Evolutionary conservation across 2,797 vertebrate genomes (phyloP), one percentile per base, ranked within the genome.

Genomic region (Emydoidea blandingii): DNA sequence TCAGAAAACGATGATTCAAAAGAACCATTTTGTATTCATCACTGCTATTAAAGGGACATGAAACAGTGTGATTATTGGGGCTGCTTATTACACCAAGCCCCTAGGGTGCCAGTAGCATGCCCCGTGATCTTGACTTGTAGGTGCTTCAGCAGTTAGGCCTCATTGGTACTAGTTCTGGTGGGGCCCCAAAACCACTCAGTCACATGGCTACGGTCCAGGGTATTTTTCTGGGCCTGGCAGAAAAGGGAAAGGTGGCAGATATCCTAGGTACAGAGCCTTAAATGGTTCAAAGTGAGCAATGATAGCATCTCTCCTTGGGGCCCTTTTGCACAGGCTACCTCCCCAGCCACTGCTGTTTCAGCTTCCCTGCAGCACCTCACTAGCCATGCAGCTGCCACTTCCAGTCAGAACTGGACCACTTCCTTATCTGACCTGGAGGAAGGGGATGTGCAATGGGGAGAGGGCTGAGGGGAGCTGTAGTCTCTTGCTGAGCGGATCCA

Each of bases 11-110:
- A 79, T 54, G 53, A 34, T 62, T 93, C n/a, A 74, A 50, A 62
- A 72, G 91, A 57, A 37, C 49, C 62, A 4, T 41, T 94, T 79
- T 37, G 2, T 90, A 29, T 91, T 90, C 12, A 5, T n/a, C 88
- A 56, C 47, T 94, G n/a, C 56, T 72, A 44, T 91, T 92, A 91
- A 87, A 96, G 92, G 44, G 37, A 83, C 79, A 76, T 23, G n/a
- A 68, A 68, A 37, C 10, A 37, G n/a, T 21, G 18, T 68, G 9
- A 37, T 37, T 37, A 23, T n/a, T 68, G n/a, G 65, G n/a, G 18
- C 19, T 68, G 65, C 19, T 68, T 37, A 37, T 37, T 19, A 37
- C 65, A 68, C 65, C 65, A 37, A 68, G 19, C n/a, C n/a, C 65
- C n/a, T 68, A 37, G 34, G 62, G n/a, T 68, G n/a, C 19, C 65